phyloP scores from a whole-genome alignment of 2,113 vertebrate species.

The Sander vitreus region DNA sequence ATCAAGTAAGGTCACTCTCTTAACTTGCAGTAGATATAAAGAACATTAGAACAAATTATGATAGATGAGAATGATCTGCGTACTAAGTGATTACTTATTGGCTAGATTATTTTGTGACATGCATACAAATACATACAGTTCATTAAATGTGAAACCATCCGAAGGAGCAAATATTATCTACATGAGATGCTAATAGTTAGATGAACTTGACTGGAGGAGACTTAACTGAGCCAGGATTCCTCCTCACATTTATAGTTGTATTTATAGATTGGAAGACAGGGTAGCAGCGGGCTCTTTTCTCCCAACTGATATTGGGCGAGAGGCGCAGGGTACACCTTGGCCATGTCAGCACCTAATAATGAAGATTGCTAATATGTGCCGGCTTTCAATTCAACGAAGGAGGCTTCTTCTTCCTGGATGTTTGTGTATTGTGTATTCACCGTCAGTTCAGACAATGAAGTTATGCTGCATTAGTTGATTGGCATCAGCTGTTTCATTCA shows the following conservation, averaged over 20 bases:
- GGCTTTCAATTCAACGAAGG: no score
- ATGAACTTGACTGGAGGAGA: background rate
- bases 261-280: background rate
- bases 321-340: no score
- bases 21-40: constrained; percentile 29
- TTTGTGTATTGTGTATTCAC: no score
- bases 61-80: constrained; percentile 13
- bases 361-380: no score
- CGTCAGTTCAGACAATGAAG: no score
- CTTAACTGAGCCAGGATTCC: background rate
- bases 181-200: background rate
- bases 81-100: constrained; percentile 23
- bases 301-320: no score
- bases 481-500: no score
- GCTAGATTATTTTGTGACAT: constrained; percentile 3
- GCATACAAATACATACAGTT: constrained; percentile 16
- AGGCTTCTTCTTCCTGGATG: no score
- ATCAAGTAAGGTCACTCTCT: constrained; percentile 17
- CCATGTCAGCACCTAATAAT: no score
- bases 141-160: constrained; percentile 2
- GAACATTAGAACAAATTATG: constrained; percentile 29
- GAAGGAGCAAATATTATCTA: background rate
- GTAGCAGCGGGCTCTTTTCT: no score
- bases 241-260: background rate
- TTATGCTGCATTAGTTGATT: no score